These are phyloP conservation scores for Girardinus metallicus DNA, from an alignment of 2,797 vertebrate genomes.

Conservation along the genomic window DNA sequence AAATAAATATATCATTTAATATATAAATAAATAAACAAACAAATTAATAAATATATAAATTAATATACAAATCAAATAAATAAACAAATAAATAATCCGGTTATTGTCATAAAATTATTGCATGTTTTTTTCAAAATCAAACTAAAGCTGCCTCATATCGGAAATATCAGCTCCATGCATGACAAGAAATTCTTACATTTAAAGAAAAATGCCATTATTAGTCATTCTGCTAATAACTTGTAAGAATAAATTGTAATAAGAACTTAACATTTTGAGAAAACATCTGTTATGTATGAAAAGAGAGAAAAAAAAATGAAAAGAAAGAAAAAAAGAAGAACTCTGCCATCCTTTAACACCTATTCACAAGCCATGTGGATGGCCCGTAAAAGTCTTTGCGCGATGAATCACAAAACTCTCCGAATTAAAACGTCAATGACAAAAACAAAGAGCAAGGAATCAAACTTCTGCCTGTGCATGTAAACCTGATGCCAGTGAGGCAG, in stretches of 20 bases:
- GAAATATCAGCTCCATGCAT: not conserved
- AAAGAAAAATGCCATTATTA: not conserved
- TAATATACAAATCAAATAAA: not conserved
- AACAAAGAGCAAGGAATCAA: not conserved
- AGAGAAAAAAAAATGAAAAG: not conserved
- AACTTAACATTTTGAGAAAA: not conserved
- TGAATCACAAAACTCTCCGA: not conserved
- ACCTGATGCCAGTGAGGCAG: conserved; percentile 2
- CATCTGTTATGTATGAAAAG: not conserved
- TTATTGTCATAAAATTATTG: not conserved
- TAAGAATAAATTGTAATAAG: not conserved
- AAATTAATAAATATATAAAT: not conserved
- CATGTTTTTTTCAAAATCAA: not conserved
- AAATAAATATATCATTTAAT: not conserved
- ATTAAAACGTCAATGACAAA: not conserved
- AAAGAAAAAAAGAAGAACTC: not conserved
- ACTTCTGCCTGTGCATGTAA: not conserved
- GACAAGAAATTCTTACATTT: not conserved
- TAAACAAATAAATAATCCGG: not conserved
- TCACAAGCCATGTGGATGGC: too few relatives aligned
- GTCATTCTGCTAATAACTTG: not conserved
- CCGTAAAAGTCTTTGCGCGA: not conserved
- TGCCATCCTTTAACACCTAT: not conserved
- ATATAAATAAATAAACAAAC: not conserved
- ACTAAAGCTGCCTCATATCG: not conserved